Evolutionary conservation across 2,888 invertebrate species (phyloP).

Genomic region (Isotomurus palustris): DNA sequence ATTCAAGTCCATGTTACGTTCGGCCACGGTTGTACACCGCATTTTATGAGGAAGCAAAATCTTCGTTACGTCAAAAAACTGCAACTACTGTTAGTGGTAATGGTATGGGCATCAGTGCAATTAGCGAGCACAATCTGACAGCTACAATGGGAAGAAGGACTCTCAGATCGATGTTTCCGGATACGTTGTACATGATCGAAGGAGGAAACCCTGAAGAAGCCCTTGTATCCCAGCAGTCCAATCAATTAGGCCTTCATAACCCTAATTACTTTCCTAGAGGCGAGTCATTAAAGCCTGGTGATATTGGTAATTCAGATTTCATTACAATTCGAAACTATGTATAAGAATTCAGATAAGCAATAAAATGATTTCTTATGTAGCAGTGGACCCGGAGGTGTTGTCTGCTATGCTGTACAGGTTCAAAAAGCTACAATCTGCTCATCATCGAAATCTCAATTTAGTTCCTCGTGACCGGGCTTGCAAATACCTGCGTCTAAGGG

Average conservation of each 20-base stretch:
- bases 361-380: slow-evolving; percentile 49
- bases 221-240: slow-evolving; percentile 5
- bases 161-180: slow-evolving; percentile 30
- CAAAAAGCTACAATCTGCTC: slow-evolving; percentile 75
- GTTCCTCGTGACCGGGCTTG: slow-evolving; percentile 72
- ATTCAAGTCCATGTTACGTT: slow-evolving; percentile 57
- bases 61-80: slow-evolving; percentile 31
- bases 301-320: slow-evolving; percentile 3
- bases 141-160: slow-evolving; percentile 22
- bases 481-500: slow-evolving; percentile 74
- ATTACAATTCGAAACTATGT: neutral
- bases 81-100: slow-evolving; percentile 12
- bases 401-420: slow-evolving; percentile 77
- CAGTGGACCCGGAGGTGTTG: slow-evolving; percentile 71
- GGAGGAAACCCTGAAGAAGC: slow-evolving; percentile 13
- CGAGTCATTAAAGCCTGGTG: slow-evolving; percentile 8
- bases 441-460: slow-evolving; percentile 71
- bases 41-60: slow-evolving; percentile 86
- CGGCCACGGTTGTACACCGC: slow-evolving; percentile 89
- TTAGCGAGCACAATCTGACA: slow-evolving; percentile 12
- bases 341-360: neutral
- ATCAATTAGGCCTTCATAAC: slow-evolving; percentile 10
- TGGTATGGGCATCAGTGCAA: slow-evolving; percentile 6
- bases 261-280: slow-evolving; percentile 7
- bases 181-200: slow-evolving; percentile 38